Base-by-base conservation (phyloP, 2,113 vertebrate genomes). In the Okapia johnstoni region DNA sequence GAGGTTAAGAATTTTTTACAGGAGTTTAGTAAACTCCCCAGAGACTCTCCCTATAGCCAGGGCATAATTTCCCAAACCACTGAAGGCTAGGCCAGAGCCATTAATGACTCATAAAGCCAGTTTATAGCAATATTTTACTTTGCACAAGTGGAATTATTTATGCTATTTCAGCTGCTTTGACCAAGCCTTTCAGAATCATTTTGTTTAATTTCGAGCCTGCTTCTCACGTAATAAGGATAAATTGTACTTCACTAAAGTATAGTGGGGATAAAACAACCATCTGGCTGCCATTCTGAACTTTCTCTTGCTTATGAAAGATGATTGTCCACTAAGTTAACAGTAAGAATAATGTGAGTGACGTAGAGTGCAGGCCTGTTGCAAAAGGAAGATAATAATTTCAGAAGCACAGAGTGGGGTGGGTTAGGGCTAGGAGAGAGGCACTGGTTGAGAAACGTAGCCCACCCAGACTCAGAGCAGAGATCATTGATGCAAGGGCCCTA, bases 1-100 rank as follows among this genome's bases (percentile, higher is more conserved):
- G 85, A 95, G 54, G 92, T 96, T 87, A 91, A 54, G 80, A 84
- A 95, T 96, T 96, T 60, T 94, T 96, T 90, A 60, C n/a, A 48
- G 25, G 70, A 84, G 28, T 33, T 70, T 46, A 26, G 40, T 81
- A 28, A 94, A 55, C 26, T 93, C 63, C 50, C 40, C 30, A 81
- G 89, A 97, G 73, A 96, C 43, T 48, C 7, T 73, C 58, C 86
- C 79, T 92, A 80, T 88, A 97, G 73, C 55, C 52, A 94, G 79
- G 90, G 9, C 61, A 90, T 93, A 81, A 43, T 95, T 88, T 94
- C 60, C 80, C 66, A 93, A 87, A 60, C 81, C 81, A 43, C 92
- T 13, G 36, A 88, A 80, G 73, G 66, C 57, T 77, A 8, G 30
- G 5, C 46, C 94, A 81, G 89, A 92, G 88, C 89, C 90, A 33